Percentiles rank a stretch among this genome's conserved stretches.
These are phyloP conservation scores for Tautogolabrus adspersus DNA, from an alignment of 2,113 vertebrate species.

Conservation along the genomic window DNA sequence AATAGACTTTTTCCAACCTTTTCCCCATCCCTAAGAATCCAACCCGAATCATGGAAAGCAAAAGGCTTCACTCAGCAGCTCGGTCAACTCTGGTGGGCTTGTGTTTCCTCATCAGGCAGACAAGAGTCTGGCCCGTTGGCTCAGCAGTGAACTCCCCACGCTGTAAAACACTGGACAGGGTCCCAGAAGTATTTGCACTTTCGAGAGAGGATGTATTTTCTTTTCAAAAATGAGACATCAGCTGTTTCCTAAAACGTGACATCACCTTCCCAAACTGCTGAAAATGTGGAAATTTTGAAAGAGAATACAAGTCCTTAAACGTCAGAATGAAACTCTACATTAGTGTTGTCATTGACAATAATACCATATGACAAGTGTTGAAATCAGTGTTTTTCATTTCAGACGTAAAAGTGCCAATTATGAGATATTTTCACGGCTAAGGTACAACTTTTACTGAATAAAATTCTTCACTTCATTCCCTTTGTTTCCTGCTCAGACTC, in stretches of 20 bases:
- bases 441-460: neutral
- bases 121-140: conserved; percentile 2
- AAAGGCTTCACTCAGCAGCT: conserved; percentile 21
- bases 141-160: conserved; percentile 35
- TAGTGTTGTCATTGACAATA: neutral
- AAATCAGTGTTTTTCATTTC: neutral
- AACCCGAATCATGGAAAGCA: conserved; percentile 42
- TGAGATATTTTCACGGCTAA: neutral
- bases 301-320: neutral
- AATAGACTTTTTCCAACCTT: conserved; percentile 25
- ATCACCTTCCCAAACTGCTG: conserved; percentile 23
- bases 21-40: conserved; percentile 39
- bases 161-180: conserved; percentile 36
- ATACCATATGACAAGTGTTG: neutral
- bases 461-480: neutral
- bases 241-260: conserved; percentile 22
- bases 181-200: conserved; percentile 42
- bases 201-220: conserved; percentile 12
- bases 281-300: conserved; percentile 1
- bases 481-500: neutral
- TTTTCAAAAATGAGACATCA: conserved; percentile 39
- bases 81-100: conserved; percentile 39
- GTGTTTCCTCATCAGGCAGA: conserved; percentile 50
- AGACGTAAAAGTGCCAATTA: neutral
- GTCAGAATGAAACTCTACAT: neutral